Percentiles rank a stretch among this genome's conserved stretches.
phyloP scores from a whole-genome alignment of 2,797 vertebrate genomes.

The Margarornis squamiger region DNA sequence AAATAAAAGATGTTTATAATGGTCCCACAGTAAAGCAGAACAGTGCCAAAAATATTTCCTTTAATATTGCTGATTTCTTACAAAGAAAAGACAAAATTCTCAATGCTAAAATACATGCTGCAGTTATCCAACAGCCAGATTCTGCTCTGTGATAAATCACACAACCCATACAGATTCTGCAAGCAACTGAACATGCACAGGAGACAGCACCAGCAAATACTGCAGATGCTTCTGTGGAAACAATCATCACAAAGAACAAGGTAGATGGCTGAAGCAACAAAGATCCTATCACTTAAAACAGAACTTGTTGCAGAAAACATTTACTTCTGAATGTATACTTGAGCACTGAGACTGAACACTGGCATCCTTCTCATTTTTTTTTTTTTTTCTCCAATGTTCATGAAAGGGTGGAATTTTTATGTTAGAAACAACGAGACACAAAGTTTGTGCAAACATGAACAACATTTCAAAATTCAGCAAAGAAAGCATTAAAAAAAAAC shows the following conservation, averaged over 20 bases:
- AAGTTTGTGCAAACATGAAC: neutral
- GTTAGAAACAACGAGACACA: neutral
- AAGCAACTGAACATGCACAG: neutral
- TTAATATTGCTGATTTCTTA: constrained; percentile 1
- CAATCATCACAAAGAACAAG: neutral
- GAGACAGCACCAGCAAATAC: neutral
- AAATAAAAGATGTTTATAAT: constrained; percentile 18
- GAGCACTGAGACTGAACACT: neutral
- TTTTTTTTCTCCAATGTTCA: neutral
- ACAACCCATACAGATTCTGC: neutral
- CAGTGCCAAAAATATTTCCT: constrained; percentile 6
- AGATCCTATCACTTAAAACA: neutral
- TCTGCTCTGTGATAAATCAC: neutral
- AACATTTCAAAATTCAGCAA: neutral
- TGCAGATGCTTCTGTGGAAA: neutral
- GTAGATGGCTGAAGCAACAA: neutral
- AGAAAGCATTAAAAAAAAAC: neutral
- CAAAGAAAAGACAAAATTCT: neutral
- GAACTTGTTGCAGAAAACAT: neutral
- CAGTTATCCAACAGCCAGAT: neutral
- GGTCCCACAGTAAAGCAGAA: constrained; percentile 6
- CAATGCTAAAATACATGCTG: neutral
- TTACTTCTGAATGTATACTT: neutral
- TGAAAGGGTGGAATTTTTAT: neutral
- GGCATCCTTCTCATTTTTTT: neutral